Base-by-base conservation (phyloP, 2,888 invertebrate species). In the Dasysyrphus tricinctus region DNA sequence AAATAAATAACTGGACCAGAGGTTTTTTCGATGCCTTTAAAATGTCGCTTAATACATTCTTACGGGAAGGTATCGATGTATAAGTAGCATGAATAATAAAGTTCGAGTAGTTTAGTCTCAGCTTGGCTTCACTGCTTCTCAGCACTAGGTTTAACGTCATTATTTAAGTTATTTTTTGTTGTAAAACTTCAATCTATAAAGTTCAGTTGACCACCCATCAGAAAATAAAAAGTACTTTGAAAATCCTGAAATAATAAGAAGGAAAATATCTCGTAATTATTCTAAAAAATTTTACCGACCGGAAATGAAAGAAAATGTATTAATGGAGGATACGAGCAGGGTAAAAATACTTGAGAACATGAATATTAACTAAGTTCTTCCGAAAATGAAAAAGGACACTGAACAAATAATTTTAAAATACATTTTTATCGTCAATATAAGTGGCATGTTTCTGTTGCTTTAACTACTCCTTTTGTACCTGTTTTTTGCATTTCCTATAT, bases 351-450 rank as follows among this genome's bases (percentile, higher is more conserved):
- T 16, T 32, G 49, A 19, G 19, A 37, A 8, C 34, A 37, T 44
- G 70, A 57, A 65, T 61, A 51, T 47, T 37, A 57, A 81, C 14
- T 29, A 34, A 72, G 47, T 32, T 77, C 57, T 32, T 54, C 42
- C 32, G 32, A 39, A 78, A 82, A 67, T 63, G 29, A 44, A 59
- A 67, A 72, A 61, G 70, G 67, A 42, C 49, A 44, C 49, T 73
- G 34, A 61, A 44, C 72, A 85, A 85, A 85, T 80, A 85, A 80
- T 80, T 76, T 76, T 75, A 69, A 75, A 80, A 51, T 19, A 37
- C 16, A 72, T 70, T 73, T 74, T 80, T 54, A 29, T 24, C 24
- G 19, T 49, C 74, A 69, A 79, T 78, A 69, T 79, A 63, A 84
- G 63, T 79, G 74, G 72, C 37, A 80, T 65, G 57, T 70, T 74